Evolutionary conservation across 1,140 invertebrate genomes (phyloP), one percentile per base, ranked within the genome.

Genomic region (Apis dorsata): DNA sequence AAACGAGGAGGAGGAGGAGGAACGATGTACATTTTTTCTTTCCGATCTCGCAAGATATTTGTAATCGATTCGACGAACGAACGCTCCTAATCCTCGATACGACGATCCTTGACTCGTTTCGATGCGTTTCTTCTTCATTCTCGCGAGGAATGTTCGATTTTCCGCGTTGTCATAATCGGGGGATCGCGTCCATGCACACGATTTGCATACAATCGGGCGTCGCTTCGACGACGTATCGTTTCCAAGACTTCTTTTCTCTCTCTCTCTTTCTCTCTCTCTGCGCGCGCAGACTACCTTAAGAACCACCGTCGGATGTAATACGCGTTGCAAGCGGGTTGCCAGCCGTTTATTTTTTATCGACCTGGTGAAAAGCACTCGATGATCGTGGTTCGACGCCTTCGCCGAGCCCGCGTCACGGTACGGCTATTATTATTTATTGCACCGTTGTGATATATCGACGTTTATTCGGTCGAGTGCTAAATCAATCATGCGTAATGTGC

Each of bases 141-240:
- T 34, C 34, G 34, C 2, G 34, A 34, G 34, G 34, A 34, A 44
- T 44, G 34, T 5, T 44, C 34, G 34, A 44, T 44, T 44, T 44
- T 44, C 34, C 87, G 73, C 28, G 28, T 63, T 76, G 87, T 85
- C 83, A 88, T 88, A 88, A 88, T 88, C 87, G 72, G 51, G 28
- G 19, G 86, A 79, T 87, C 83, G 66, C 53, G 79, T 28, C 28
- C 28, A 55, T 17, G 65, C 82, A 28, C 34, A 11, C 53, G 59
- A 88, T 88, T 88, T 88, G 80, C 87, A 88, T 88, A 88, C 86
- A 88, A 88, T 88, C 74, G 84, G 59, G 34, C 77, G 74, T 82
- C 69, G 51, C 74, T 79, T 73, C 28, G 84, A 65, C 65, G 65
- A 71, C 65, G 81, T 85, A 88, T 85, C 73, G 84, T 83, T 88